These are phyloP conservation scores for Leguminivora glycinivorella DNA, from an alignment of 1,140 invertebrate genomes.

Conservation along the genomic window DNA sequence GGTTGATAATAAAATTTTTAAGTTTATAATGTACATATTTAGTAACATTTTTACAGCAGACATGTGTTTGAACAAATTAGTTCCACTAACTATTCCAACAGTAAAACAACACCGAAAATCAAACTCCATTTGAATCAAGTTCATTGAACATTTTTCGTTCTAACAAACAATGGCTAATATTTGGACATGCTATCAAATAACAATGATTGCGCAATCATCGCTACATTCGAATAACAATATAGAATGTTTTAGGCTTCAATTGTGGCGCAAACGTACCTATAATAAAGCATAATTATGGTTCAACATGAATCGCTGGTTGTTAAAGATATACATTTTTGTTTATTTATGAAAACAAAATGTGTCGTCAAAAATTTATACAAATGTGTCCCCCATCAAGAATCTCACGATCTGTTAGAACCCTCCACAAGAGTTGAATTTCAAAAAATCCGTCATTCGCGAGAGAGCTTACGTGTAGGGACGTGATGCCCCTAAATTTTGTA, in stretches of 20 bases:
- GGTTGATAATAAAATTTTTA: no score
- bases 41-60: not conserved
- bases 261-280: constrained; percentile 1
- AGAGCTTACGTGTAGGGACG: constrained; percentile 4
- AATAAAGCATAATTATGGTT: constrained; percentile 1
- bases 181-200: constrained; percentile 19
- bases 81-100: not conserved
- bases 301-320: not conserved
- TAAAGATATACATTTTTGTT: not conserved
- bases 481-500: constrained; percentile 22
- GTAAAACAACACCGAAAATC: constrained; percentile 1
- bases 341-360: not conserved
- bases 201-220: constrained; percentile 23
- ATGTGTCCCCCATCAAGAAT: not conserved
- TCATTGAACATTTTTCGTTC: not conserved
- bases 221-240: constrained; percentile 23
- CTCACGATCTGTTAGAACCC: constrained; percentile 12
- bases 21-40: no score
- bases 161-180: constrained; percentile 18
- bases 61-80: not conserved
- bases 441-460: constrained; percentile 17
- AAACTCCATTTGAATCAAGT: constrained; percentile 1
- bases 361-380: not conserved
- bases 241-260: constrained; percentile 5
- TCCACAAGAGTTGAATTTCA: constrained; percentile 10